Evolutionary conservation across 2,888 invertebrate species (phyloP).

Genomic region (Coecobrya sp.): DNA sequence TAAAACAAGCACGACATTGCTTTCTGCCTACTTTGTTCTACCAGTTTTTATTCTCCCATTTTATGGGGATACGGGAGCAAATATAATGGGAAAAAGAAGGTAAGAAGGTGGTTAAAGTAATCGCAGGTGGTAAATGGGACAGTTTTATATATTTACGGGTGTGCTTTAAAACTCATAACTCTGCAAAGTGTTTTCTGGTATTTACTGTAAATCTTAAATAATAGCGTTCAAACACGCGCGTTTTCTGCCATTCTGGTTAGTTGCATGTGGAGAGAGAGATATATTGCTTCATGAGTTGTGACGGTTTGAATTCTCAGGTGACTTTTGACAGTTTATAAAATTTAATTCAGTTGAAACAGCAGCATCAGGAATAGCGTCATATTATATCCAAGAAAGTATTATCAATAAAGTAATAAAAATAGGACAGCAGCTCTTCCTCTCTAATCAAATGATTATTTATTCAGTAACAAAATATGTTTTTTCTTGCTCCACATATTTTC

Average conservation of each 20-base stretch:
- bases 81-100: background rate
- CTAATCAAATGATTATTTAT: constrained; percentile 42
- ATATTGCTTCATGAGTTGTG: background rate
- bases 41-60: background rate
- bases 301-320: background rate
- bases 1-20: background rate
- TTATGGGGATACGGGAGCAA: background rate
- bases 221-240: background rate
- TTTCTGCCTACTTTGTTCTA: background rate
- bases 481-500: background rate
- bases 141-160: no score
- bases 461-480: constrained; percentile 16
- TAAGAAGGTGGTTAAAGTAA: background rate
- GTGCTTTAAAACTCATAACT: no score
- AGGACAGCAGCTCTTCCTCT: background rate
- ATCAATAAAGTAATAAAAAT: constrained; percentile 18
- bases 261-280: background rate
- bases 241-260: background rate
- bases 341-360: background rate
- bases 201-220: background rate
- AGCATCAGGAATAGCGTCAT: background rate
- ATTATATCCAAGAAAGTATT: background rate
- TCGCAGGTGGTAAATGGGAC: background rate
- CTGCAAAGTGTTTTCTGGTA: no score
- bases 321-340: constrained; percentile 34